Percentiles rank a stretch among this genome's conserved stretches.
Conservation (phyloP, 2,797 vertebrate genomes). For the Tympanoctomys barrerae region DNA sequence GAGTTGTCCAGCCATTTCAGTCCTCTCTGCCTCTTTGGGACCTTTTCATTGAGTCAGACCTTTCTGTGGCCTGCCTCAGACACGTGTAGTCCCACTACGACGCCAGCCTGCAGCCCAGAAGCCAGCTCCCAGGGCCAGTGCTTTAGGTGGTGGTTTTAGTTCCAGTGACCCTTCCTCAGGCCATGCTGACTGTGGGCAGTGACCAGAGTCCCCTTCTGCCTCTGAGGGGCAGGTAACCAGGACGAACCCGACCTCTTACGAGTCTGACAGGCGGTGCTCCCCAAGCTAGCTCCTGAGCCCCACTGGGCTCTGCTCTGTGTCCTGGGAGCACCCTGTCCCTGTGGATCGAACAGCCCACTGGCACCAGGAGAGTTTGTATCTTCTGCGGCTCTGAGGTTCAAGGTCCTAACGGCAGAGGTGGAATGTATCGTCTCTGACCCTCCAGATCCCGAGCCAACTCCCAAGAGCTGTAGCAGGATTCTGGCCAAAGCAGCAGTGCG, state of each 20-base stretch:
- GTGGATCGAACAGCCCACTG: background rate
- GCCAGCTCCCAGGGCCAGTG: no score
- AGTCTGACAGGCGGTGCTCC: background rate
- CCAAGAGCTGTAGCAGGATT: background rate
- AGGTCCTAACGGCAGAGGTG: background rate
- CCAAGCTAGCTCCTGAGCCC: background rate
- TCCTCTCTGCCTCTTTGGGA: background rate
- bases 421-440: background rate
- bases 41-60: background rate
- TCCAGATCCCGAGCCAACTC: background rate
- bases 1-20: background rate
- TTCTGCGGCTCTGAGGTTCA: background rate
- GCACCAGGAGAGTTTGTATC: background rate
- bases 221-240: background rate
- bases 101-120: background rate
- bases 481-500: background rate
- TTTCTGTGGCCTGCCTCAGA: background rate
- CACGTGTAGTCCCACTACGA: no score
- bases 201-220: background rate
- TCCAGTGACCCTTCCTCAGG: background rate
- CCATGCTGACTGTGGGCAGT: background rate
- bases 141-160: background rate
- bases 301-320: background rate
- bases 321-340: background rate
- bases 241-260: background rate